These are phyloP conservation scores for Actinernus sp. DNA, from an alignment of 92 coral and sea anemone genomes.

Conservation along the genomic window DNA sequence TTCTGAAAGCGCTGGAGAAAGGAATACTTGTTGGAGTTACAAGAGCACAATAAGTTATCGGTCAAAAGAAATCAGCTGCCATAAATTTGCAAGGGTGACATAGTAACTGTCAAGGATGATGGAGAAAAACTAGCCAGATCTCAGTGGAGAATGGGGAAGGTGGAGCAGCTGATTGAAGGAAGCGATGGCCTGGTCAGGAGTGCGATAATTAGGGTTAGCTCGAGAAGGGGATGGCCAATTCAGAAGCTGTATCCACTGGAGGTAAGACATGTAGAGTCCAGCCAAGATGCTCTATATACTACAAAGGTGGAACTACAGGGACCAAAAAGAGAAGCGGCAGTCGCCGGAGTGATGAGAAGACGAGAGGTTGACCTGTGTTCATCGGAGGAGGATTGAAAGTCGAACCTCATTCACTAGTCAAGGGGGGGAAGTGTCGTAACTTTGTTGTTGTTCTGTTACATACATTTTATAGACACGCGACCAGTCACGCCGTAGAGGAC, in stretches of 20 bases:
- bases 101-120: conserved; percentile 15
- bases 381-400: not conserved
- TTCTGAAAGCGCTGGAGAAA: conserved; percentile 34
- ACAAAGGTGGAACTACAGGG: not conserved
- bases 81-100: not conserved
- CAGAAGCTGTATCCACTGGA: conserved; percentile 6
- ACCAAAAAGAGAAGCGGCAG: not conserved
- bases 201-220: not conserved
- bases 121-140: not conserved
- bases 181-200: conserved; percentile 7
- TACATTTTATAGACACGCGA: too few relatives aligned
- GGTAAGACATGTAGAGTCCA: not conserved
- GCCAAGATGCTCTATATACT: not conserved
- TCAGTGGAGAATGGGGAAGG: conserved; percentile 16
- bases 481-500: too few relatives aligned
- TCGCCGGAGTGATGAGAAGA: not conserved
- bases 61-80: not conserved
- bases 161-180: conserved; percentile 16
- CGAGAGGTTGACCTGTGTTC: not conserved
- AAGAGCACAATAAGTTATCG: conserved; percentile 20
- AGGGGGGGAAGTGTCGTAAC: too few relatives aligned
- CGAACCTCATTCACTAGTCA: not conserved
- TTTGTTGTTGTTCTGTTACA: too few relatives aligned
- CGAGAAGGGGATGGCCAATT: not conserved
- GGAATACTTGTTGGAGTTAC: conserved; percentile 14